Evolutionary conservation across 37 sponge, comb jelly and placozoan species (phyloP), one percentile per base, ranked within the genome.

Genomic region (Ephydatia muelleri): DNA sequence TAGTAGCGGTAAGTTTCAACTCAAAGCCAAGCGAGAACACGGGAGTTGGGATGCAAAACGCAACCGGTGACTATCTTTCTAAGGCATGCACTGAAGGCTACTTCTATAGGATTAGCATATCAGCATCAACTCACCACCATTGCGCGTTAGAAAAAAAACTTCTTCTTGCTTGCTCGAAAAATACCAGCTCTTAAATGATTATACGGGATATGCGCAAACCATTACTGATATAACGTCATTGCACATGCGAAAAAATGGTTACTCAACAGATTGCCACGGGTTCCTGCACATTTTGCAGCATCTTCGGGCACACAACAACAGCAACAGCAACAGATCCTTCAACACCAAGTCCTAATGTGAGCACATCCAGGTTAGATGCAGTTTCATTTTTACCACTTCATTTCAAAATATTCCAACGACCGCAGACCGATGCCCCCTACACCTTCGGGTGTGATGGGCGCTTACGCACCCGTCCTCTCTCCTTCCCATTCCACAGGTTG

Each of bases 401-500:
- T 38, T 47, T 77, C 21, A n/a, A n/a, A 39, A 39, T 2, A 5
- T 34, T 37, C 11, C 2, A 47, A 30, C 78, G 19, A 57, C 57
- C 6, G 16, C 57, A 57, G 57, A 57, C 57, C 57, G 57, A 57
- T 57, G 57, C 57, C 19, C 57, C 57, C 57, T 57, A 1, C 57
- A 57, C 57, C 57, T 57, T 57, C 57, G 57, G 57, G 57, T 57
- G 57, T 21, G 16, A 21, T 14, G 57, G 57, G 57, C 16, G 57
- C 19, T n/a, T 57, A 9, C 80, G 2, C 33, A 33, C 66, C 80
- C 80, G 32, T 64, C 80, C 66, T 48, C 80, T 31, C 80, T 79
- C 80, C 65, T 79, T 79, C 80, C 80, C 80, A 79, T 65, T 65
- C 65, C 34, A 65, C 34, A 35, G 36, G 32, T 38, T 75, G 57